Conservation (phyloP, 2,888 invertebrate species). For the Luffia ferchaultella region DNA sequence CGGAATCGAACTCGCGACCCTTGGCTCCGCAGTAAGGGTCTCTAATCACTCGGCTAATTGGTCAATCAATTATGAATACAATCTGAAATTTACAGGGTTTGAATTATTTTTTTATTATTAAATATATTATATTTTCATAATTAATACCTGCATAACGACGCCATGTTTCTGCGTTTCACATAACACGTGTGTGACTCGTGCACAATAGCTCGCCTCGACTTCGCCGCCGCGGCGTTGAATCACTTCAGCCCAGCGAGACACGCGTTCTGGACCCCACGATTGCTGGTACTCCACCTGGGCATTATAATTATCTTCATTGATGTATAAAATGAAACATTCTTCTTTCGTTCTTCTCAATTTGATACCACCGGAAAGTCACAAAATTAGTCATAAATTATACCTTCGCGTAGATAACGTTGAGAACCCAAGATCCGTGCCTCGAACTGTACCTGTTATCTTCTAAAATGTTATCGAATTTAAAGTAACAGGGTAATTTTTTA, state of each 20-base stretch:
- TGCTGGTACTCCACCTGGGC: slow-evolving; percentile 75
- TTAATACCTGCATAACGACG: slow-evolving; percentile 80
- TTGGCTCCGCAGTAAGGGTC: too few relatives aligned
- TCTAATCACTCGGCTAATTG: too few relatives aligned
- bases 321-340: too few relatives aligned
- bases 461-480: too few relatives aligned
- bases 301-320: slow-evolving; percentile 15
- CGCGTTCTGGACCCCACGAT: slow-evolving; percentile 68
- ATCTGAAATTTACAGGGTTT: neutral
- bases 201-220: slow-evolving; percentile 84
- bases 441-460: too few relatives aligned
- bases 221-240: slow-evolving; percentile 88
- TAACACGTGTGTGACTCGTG: slow-evolving; percentile 89
- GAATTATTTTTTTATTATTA: neutral
- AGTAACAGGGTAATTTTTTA: too few relatives aligned
- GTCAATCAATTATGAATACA: neutral
- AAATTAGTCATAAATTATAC: too few relatives aligned
- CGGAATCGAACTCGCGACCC: too few relatives aligned
- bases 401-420: too few relatives aligned
- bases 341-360: too few relatives aligned
- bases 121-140: neutral
- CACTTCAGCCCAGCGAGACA: slow-evolving; percentile 72
- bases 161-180: slow-evolving; percentile 92
- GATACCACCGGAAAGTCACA: too few relatives aligned
- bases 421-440: too few relatives aligned